Conservation (phyloP, 1,140 invertebrate species). For the Drosophila arizonae region DNA sequence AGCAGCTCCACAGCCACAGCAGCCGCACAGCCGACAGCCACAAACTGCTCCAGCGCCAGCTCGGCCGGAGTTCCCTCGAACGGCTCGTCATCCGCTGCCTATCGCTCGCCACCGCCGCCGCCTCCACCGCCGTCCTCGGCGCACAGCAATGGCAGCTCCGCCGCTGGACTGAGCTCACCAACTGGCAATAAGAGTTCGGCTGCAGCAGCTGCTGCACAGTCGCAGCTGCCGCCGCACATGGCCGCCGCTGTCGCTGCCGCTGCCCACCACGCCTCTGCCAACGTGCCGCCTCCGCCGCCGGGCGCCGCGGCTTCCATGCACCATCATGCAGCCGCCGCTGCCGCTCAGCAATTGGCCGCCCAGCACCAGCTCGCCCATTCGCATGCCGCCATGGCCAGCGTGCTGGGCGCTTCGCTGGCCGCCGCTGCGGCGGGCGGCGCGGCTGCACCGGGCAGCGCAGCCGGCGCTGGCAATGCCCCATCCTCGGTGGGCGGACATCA, state of each 20-base stretch:
- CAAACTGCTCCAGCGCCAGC: conserved; percentile 20
- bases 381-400: conserved; percentile 72
- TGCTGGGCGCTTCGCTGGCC: conserved; percentile 61
- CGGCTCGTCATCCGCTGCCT: background rate
- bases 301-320: conserved; percentile 53
- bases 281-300: conserved; percentile 38
- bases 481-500: conserved; percentile 68
- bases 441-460: conserved; percentile 37
- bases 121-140: conserved; percentile 40
- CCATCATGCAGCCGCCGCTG: conserved; percentile 71
- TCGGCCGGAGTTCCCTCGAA: conserved; percentile 4
- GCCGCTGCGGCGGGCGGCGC: conserved; percentile 59
- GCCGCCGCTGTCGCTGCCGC: conserved; percentile 67
- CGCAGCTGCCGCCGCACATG: conserved; percentile 65
- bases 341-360: conserved; percentile 74
- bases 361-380: conserved; percentile 78
- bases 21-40: conserved; percentile 11
- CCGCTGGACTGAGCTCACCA: conserved; percentile 49
- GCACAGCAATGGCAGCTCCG: conserved; percentile 50
- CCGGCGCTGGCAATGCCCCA: conserved; percentile 38
- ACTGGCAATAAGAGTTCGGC: conserved; percentile 45
- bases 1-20: conserved; percentile 18
- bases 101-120: conserved; percentile 34
- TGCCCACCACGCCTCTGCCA: conserved; percentile 59
- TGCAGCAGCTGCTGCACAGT: conserved; percentile 63